These are phyloP conservation scores for Acanthisitta chloris DNA, from an alignment of 2,113 vertebrate genomes.

Conservation along the genomic window DNA sequence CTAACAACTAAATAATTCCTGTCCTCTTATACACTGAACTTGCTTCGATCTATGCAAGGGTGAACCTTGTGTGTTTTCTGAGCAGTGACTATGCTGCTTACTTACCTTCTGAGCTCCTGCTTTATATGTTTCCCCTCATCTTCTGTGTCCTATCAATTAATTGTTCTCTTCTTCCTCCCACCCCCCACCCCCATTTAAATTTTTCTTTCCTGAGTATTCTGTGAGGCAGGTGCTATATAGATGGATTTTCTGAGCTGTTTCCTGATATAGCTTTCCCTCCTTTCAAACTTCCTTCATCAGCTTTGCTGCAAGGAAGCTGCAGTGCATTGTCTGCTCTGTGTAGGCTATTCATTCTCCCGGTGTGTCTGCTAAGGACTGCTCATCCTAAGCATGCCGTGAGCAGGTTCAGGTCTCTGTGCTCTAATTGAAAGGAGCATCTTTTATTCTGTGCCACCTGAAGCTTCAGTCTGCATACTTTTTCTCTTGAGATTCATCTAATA, in stretches of 20 bases:
- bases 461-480: background rate
- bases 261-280: background rate
- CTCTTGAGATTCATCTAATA: background rate
- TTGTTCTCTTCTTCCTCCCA: background rate
- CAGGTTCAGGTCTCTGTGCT: background rate
- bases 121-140: background rate
- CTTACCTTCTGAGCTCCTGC: background rate
- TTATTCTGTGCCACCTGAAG: background rate
- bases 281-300: background rate
- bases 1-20: background rate
- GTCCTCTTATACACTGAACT: background rate
- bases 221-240: background rate
- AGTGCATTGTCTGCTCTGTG: background rate
- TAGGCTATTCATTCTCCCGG: background rate
- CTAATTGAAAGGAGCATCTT: background rate
- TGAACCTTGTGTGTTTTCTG: background rate
- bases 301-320: background rate
- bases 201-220: background rate
- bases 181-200: rapidly evolving
- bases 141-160: background rate
- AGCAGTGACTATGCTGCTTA: background rate
- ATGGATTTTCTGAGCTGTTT: background rate
- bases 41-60: background rate
- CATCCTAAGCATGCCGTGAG: background rate
- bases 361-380: background rate